A percentile compares a stretch with the other conserved stretches of the same genome.
Evolutionary conservation across 2,888 invertebrate species (phyloP).

Genomic region (Cephus rjabovi): DNA sequence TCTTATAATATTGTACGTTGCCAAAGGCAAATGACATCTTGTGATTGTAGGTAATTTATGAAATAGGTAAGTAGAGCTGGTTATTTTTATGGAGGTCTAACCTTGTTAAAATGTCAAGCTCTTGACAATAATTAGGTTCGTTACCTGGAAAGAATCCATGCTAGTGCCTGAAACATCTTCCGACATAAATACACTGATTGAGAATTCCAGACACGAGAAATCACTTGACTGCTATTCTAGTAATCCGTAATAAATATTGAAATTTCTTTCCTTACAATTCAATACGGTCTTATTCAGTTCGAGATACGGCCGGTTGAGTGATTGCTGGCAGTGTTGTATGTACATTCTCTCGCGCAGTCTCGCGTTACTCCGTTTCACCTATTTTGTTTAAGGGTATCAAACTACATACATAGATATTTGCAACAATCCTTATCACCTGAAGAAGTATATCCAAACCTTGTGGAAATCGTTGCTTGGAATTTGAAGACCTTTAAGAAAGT

Average conservation of each 20-base stretch:
- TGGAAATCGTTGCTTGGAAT: not conserved
- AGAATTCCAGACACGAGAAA: not conserved
- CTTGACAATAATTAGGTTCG: not conserved
- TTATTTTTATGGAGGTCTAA: not conserved
- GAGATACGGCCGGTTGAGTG: not conserved
- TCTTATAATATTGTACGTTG: not conserved
- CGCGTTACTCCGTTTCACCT: not conserved
- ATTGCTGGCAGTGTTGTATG: not conserved
- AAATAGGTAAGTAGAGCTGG: not conserved
- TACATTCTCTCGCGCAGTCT: not conserved
- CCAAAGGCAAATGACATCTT: no score
- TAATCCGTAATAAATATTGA: not conserved
- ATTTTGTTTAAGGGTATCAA: not conserved
- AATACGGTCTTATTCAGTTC: not conserved
- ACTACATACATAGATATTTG: not conserved
- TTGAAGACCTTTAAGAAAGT: not conserved
- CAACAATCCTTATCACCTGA: not conserved
- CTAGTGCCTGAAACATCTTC: slow-evolving; percentile 28
- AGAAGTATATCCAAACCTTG: not conserved
- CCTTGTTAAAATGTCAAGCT: not conserved
- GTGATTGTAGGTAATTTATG: not conserved
- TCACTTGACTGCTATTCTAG: not conserved
- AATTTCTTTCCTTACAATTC: not conserved
- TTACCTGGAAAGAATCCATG: slow-evolving; percentile 41
- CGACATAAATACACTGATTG: slow-evolving; percentile 28